These are phyloP conservation scores for Pristionchus fissidentatus DNA, from an alignment of 2,888 invertebrate genomes.

Conservation along the genomic window DNA sequence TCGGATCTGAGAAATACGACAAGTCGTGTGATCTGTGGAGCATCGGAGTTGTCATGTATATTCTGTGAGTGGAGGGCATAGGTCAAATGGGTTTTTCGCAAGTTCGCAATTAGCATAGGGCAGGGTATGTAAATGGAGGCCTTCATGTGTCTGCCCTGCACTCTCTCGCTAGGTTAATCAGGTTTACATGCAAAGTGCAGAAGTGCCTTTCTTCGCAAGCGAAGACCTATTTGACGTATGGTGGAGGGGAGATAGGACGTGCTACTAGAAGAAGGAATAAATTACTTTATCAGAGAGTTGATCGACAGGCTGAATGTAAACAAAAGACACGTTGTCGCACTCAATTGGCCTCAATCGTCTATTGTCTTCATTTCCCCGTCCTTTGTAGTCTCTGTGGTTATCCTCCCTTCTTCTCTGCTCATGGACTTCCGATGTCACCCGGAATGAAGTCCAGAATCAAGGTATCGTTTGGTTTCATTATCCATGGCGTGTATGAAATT, in stretches of 20 bases:
- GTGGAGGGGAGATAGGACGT: background rate
- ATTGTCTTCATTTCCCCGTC: background rate
- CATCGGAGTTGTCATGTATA: conserved; percentile 98
- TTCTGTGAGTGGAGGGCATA: conserved; percentile 82
- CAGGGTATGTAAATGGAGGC: no score
- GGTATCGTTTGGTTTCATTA: conserved; percentile 22
- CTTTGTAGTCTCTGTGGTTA: conserved; percentile 88
- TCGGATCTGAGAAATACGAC: conserved; percentile 97
- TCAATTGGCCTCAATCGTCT: no score
- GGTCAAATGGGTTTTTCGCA: no score
- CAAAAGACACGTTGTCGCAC: no score
- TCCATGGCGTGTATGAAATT: background rate
- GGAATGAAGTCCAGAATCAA: conserved; percentile 96
- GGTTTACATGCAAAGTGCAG: no score
- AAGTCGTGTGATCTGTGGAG: conserved; percentile 99
- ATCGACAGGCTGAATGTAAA: no score
- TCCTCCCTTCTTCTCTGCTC: conserved; percentile 98
- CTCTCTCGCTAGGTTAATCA: no score
- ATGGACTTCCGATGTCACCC: conserved; percentile 96
- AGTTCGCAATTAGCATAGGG: no score
- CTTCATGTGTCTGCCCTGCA: no score
- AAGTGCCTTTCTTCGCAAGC: no score
- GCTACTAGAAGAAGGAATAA: background rate
- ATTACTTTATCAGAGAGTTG: background rate
- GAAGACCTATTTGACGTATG: no score